Conservation (phyloP, 2,113 vertebrate genomes). For the Xyliphius kryptos region DNA sequence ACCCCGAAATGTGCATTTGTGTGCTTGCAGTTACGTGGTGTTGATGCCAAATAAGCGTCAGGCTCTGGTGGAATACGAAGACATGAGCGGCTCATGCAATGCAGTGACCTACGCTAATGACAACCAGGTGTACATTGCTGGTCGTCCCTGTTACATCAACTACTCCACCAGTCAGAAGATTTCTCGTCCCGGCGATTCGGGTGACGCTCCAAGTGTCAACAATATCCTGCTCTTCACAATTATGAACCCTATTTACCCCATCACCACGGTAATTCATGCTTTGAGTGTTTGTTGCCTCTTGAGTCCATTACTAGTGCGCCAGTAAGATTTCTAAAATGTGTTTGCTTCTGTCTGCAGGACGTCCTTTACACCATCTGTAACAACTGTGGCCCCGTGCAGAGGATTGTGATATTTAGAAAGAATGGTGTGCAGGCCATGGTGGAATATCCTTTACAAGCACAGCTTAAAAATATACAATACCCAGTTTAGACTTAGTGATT, state of each 20-base stretch:
- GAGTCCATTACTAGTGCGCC: too few species aligned
- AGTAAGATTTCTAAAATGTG: too few species aligned
- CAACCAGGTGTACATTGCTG: conserved; percentile 91
- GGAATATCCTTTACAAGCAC: conserved; percentile 83
- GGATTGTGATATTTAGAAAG: too few species aligned
- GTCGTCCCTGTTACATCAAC: conserved; percentile 86
- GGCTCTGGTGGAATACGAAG: conserved; percentile 89
- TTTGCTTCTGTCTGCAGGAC: conserved; percentile 77
- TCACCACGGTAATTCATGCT: conserved; percentile 81
- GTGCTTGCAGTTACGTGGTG: conserved; percentile 76
- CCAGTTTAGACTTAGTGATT: too few species aligned
- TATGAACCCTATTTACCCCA: too few species aligned
- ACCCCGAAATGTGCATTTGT: too few species aligned
- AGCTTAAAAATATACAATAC: too few species aligned
- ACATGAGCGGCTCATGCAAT: conserved; percentile 81
- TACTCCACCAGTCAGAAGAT: too few species aligned
- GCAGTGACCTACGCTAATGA: conserved; percentile 88
- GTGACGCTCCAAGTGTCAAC: conserved; percentile 83
- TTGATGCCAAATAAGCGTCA: conserved; percentile 96
- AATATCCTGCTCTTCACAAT: conserved; percentile 87
- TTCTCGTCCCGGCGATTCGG: conserved; percentile 80
- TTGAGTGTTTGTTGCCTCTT: not conserved
- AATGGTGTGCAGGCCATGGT: conserved; percentile 97
- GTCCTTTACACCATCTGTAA: conserved; percentile 93
- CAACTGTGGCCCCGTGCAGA: too few species aligned